Percentiles rank a stretch among this genome's conserved stretches.
Conservation (phyloP, 2,797 vertebrate species). For the Mallotus villosus region DNA sequence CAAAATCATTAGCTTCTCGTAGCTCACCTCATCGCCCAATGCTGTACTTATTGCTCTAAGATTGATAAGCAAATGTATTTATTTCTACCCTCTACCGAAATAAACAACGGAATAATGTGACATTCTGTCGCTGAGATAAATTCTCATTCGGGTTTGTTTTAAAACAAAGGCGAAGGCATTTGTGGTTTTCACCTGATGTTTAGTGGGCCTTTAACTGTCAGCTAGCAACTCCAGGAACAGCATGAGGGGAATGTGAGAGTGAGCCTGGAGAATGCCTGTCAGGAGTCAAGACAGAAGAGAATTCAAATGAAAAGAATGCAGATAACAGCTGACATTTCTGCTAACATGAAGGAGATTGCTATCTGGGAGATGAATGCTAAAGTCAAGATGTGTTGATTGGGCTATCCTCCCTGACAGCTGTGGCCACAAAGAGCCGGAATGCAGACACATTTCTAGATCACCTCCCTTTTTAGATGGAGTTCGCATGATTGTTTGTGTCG, state of each 20-base stretch:
- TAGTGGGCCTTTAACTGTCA: conserved; percentile 22
- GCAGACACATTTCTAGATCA: conserved; percentile 3
- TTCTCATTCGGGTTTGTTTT: conserved; percentile 16
- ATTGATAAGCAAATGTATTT: conserved; percentile 38
- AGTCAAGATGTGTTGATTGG: conserved; percentile 43
- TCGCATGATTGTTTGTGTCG: not conserved
- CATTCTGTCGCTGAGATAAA: conserved; percentile 16
- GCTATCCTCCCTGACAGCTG: conserved; percentile 38
- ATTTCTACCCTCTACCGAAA: conserved; percentile 26
- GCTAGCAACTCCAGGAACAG: conserved; percentile 23
- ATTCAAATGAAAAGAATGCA: conserved; percentile 58
- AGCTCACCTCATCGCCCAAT: conserved; percentile 30
- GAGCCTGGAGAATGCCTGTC: conserved; percentile 34
- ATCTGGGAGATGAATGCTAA: conserved; percentile 53
- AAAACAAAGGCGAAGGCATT: conserved; percentile 23
- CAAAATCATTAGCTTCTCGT: conserved; percentile 3
- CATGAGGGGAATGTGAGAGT: conserved; percentile 13
- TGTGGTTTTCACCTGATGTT: conserved; percentile 33
- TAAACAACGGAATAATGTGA: conserved; percentile 22
- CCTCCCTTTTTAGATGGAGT: not conserved
- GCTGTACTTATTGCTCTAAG: conserved; percentile 15
- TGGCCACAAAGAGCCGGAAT: conserved; percentile 3
- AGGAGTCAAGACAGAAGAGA: conserved; percentile 27
- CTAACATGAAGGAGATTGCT: conserved; percentile 47
- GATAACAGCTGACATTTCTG: conserved; percentile 61